Evolutionary conservation across 1,140 invertebrate species (phyloP).

Genomic region (Anoplophora glabripennis): DNA sequence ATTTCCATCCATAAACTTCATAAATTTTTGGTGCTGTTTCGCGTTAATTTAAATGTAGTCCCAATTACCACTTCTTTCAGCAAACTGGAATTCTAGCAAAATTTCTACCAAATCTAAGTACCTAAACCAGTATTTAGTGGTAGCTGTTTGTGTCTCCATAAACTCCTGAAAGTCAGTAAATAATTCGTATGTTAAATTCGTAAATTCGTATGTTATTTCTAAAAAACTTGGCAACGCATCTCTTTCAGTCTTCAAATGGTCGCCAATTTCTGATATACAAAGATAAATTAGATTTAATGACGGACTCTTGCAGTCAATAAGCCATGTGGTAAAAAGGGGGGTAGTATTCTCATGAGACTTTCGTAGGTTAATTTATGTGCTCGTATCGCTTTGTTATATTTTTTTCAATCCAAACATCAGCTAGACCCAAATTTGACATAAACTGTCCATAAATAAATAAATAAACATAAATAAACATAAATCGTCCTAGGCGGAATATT

Average conservation of each 20-base stretch:
- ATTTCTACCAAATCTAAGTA: neutral
- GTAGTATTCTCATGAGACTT: neutral
- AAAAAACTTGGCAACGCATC: too few relatives aligned
- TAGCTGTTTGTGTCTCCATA: neutral
- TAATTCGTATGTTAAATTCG: too few relatives aligned
- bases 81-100: neutral
- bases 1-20: too few relatives aligned
- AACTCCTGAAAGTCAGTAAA: neutral
- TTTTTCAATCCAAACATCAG: neutral
- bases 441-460: too few relatives aligned
- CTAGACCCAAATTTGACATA: too few relatives aligned
- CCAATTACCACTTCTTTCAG: neutral
- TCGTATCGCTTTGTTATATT: constrained; percentile 1
- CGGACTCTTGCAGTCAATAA: neutral
- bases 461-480: too few relatives aligned
- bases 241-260: neutral
- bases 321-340: neutral
- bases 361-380: constrained; percentile 1
- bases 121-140: neutral
- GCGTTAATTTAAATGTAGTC: too few relatives aligned
- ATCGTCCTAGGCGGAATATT: too few relatives aligned
- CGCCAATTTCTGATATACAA: neutral
- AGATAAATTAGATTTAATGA: constrained; percentile 1
- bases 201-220: too few relatives aligned
- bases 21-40: too few relatives aligned